These are phyloP conservation scores for Drosophila nannoptera DNA, from an alignment of 1,140 invertebrate species.

Conservation along the genomic window DNA sequence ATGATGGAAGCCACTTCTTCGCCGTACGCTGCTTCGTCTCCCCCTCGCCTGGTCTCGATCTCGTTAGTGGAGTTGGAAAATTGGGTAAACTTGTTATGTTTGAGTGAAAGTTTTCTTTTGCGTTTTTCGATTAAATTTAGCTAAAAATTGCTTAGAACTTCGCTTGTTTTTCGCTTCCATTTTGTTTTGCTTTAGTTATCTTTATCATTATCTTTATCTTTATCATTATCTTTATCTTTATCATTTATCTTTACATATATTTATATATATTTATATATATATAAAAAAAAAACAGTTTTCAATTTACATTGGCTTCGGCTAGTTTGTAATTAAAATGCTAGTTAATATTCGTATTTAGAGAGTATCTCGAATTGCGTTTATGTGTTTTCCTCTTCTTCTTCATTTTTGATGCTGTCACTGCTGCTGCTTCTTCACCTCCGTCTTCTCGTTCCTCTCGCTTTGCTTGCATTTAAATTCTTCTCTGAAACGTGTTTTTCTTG, in stretches of 20 bases:
- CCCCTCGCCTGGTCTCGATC: neutral
- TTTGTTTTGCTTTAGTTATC: neutral
- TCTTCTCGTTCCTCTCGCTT: constrained; percentile 22
- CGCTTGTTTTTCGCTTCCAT: neutral
- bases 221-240: neutral
- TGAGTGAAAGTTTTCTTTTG: constrained; percentile 30
- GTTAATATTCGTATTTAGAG: constrained; percentile 49
- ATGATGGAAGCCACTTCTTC: neutral
- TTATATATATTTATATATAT: constrained; percentile 2
- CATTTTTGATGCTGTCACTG: no score
- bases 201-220: neutral
- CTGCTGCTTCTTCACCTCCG: no score
- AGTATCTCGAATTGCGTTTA: constrained; percentile 2
- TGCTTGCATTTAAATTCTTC: constrained; percentile 46
- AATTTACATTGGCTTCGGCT: constrained; percentile 33
- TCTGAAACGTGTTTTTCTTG: constrained; percentile 42
- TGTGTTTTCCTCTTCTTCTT: constrained; percentile 39
- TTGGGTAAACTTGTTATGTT: constrained; percentile 36
- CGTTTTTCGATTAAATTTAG: constrained; percentile 60
- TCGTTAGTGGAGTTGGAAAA: constrained; percentile 43
- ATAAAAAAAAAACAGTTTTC: constrained; percentile 22
- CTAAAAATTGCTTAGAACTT: constrained; percentile 38
- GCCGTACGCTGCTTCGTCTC: neutral
- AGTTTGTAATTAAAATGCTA: constrained; percentile 53
- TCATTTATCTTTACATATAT: neutral